Percentiles rank a stretch among this genome's conserved stretches.
Evolutionary conservation across 2,888 invertebrate species (phyloP).

Genomic region (Leuctra nigra): DNA sequence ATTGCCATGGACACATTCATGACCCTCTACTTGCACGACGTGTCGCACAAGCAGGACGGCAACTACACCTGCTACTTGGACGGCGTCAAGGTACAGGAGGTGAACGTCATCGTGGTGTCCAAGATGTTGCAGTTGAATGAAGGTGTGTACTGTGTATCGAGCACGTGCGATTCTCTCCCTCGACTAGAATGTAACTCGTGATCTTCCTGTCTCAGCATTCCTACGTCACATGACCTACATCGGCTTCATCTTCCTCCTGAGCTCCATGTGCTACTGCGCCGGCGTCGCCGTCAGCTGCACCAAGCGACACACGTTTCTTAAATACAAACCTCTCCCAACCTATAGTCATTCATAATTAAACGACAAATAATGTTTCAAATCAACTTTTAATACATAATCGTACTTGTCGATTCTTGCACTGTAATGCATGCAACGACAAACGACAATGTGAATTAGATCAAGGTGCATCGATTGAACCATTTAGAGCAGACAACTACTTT

Average conservation of each 20-base stretch:
- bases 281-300: constrained; percentile 50
- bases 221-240: constrained; percentile 51
- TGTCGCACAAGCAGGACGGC: constrained; percentile 57
- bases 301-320: constrained; percentile 39
- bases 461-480: no score
- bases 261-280: constrained; percentile 50
- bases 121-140: constrained; percentile 33
- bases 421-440: neutral
- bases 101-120: constrained; percentile 45
- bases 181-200: neutral
- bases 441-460: neutral
- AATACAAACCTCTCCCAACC: neutral
- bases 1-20: constrained; percentile 15
- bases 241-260: constrained; percentile 49
- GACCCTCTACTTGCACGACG: constrained; percentile 38
- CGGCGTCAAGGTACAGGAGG: constrained; percentile 49
- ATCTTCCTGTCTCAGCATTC: constrained; percentile 43
- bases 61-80: constrained; percentile 62
- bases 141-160: neutral
- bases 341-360: neutral
- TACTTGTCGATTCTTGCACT: no score
- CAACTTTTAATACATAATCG: no score
- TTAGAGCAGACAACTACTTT: no score
- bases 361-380: no score
- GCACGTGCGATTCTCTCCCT: no score